Percentiles rank a stretch among this genome's conserved stretches.
phyloP scores from a whole-genome alignment of 2,113 vertebrate species.

The Cricetomys ansorgei region DNA sequence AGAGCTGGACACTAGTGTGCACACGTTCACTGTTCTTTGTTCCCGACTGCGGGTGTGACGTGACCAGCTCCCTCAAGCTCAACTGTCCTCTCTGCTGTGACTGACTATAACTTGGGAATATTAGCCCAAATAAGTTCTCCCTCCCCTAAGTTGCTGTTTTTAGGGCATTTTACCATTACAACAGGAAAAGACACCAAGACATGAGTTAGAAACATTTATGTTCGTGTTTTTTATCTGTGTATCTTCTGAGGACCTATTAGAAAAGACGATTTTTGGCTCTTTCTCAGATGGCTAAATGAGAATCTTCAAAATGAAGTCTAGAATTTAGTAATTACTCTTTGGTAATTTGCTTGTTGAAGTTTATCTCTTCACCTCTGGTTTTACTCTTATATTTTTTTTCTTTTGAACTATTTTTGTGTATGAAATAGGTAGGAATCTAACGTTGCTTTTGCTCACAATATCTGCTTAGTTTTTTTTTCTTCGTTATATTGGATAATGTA shows the following conservation, averaged over 20 bases:
- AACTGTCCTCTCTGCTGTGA: background rate
- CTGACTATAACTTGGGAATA: background rate
- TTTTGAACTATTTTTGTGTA: background rate
- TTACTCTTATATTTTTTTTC: background rate
- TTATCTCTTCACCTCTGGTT: background rate
- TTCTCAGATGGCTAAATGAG: background rate
- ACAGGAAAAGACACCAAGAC: background rate
- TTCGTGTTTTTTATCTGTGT: background rate
- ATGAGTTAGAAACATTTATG: background rate
- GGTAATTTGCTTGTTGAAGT: background rate
- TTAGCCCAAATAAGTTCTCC: background rate
- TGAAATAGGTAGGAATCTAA: background rate
- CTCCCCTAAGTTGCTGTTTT: background rate
- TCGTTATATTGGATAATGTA: background rate
- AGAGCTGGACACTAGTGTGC: background rate
- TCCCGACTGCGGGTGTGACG: background rate
- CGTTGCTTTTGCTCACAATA: background rate
- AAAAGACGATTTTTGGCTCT: background rate
- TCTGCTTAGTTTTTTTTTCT: background rate
- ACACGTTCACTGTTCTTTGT: background rate
- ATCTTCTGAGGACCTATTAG: background rate
- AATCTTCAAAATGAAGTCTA: background rate
- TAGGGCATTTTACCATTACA: background rate
- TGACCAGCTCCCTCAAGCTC: background rate
- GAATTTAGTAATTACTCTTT: background rate